phyloP scores from a whole-genome alignment of 2,113 vertebrate species.

The Donacobius atricapilla region DNA sequence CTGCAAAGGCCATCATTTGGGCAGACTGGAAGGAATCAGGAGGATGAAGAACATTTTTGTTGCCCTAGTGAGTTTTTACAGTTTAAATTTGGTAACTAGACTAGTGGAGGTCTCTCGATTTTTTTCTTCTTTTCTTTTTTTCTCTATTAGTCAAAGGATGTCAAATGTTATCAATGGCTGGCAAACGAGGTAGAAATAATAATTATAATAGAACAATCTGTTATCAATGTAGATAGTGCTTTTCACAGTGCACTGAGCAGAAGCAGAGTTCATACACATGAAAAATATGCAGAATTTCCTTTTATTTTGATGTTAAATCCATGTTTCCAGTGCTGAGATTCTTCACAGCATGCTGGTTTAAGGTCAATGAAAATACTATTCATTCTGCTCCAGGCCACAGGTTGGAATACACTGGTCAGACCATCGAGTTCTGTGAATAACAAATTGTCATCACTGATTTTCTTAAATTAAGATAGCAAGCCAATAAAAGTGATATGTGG shows the following conservation, averaged over 20 bases:
- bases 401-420: neutral
- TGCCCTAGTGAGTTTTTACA: neutral
- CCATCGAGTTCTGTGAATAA: neutral
- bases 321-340: neutral
- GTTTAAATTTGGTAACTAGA: neutral
- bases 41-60: neutral
- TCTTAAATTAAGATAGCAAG: neutral
- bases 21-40: neutral
- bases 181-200: neutral
- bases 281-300: neutral
- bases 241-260: neutral
- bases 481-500: neutral
- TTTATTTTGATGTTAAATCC: neutral
- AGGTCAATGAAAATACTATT: neutral
- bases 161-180: neutral
- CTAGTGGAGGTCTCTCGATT: neutral
- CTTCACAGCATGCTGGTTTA: neutral
- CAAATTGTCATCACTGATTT: neutral
- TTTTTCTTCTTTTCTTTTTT: neutral
- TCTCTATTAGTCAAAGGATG: neutral
- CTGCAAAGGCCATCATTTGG: neutral
- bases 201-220: neutral
- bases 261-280: neutral
- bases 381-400: neutral
- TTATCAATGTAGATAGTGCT: neutral